A percentile compares a stretch with the other conserved stretches of the same genome.
Conservation (phyloP, 37 sponge, comb jelly and placozoan species). For the Petrosia ficiformis region DNA sequence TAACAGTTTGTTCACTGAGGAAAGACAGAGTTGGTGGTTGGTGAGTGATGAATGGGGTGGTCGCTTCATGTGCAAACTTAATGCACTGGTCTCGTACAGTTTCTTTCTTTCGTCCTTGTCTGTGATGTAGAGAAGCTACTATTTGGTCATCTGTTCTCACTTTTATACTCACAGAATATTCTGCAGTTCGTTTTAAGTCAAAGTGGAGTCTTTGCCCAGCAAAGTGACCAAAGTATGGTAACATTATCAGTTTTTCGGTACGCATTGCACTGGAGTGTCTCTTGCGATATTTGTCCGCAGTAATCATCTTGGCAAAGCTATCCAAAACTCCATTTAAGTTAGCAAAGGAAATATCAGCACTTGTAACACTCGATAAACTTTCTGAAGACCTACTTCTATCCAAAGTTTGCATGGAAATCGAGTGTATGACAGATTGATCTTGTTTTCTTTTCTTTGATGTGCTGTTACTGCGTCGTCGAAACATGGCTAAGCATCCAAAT, state of each 20-base stretch:
- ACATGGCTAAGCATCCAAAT: no score
- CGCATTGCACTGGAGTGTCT: background rate
- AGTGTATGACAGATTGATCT: no score
- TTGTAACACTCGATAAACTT: background rate
- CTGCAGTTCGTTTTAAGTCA: slow-evolving; percentile 12
- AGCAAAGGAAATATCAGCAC: background rate
- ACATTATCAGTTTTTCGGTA: slow-evolving; percentile 9
- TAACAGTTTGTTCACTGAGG: slow-evolving; percentile 40
- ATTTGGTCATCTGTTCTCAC: slow-evolving; percentile 33
- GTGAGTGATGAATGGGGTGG: background rate
- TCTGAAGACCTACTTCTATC: background rate
- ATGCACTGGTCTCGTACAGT: slow-evolving; percentile 47
- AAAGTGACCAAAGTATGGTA: slow-evolving; percentile 61
- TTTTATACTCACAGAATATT: slow-evolving; percentile 7
- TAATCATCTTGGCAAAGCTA: background rate
- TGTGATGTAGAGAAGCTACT: background rate
- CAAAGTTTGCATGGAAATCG: no score
- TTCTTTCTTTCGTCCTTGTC: slow-evolving; percentile 6
- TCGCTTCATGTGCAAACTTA: slow-evolving; percentile 35
- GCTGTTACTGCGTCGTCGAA: no score
- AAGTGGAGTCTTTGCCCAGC: slow-evolving; percentile 56
- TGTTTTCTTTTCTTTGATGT: no score
- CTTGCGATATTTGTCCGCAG: background rate
- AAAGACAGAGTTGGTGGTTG: slow-evolving; percentile 43
- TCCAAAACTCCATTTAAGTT: background rate